A percentile compares a stretch with the other conserved stretches of the same genome.
Conservation (phyloP, 30 jellyfish, hydroid and myxozoan genomes). For the Cassiopea andromeda region DNA sequence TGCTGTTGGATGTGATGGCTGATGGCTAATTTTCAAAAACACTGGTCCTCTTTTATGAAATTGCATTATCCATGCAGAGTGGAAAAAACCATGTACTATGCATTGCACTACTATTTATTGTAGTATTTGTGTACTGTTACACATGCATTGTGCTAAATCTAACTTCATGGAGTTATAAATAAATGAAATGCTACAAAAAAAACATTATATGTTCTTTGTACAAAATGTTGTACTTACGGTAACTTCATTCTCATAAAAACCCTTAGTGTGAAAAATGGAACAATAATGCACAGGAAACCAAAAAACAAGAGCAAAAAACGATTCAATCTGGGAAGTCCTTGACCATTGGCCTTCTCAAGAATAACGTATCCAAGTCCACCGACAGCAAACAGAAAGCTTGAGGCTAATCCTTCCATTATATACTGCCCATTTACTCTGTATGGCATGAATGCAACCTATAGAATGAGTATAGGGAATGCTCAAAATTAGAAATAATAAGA, state of each 20-base stretch:
- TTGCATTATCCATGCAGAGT: too few species aligned
- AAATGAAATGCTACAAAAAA: neutral
- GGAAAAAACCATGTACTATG: too few species aligned
- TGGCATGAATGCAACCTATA: slow-evolving; percentile 98
- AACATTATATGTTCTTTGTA: neutral
- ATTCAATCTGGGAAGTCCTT: slow-evolving; percentile 91
- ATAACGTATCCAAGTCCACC: slow-evolving; percentile 97
- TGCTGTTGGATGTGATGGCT: too few species aligned
- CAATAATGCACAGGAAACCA: slow-evolving; percentile 87
- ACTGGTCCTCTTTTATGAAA: too few species aligned
- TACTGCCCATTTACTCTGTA: slow-evolving; percentile 98
- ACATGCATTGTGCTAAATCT: too few species aligned
- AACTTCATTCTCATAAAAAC: slow-evolving; percentile 96
- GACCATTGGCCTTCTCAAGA: slow-evolving; percentile 96
- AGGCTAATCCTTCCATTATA: slow-evolving; percentile 98
- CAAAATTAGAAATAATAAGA: too few species aligned
- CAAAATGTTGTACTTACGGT: slow-evolving; percentile 78
- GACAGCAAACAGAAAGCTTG: slow-evolving; percentile 90
- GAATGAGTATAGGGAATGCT: neutral
- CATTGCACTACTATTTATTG: too few species aligned
- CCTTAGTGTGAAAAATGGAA: slow-evolving; percentile 96
- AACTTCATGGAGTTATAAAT: too few species aligned
- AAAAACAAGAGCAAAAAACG: slow-evolving; percentile 87
- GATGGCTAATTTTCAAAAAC: too few species aligned
- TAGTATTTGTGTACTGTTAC: too few species aligned